A percentile compares a stretch with the other conserved stretches of the same genome.
Conservation (phyloP, 1,140 invertebrate species). For the Andrena cerasifolii region DNA sequence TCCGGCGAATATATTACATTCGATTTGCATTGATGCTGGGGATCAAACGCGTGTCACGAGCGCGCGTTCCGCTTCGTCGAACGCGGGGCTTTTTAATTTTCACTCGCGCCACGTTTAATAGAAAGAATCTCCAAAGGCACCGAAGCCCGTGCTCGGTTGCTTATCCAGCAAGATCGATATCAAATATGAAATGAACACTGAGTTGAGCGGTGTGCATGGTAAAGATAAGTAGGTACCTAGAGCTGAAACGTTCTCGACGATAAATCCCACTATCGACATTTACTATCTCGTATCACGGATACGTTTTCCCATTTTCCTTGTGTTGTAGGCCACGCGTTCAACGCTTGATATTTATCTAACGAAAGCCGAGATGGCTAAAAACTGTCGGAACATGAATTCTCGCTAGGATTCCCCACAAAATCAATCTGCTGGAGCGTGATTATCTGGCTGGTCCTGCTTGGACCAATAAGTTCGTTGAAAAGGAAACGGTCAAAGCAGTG, state of each 20-base stretch:
- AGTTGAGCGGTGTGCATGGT: conserved; percentile 11
- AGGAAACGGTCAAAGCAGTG: too few species aligned
- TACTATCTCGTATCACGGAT: conserved; percentile 21
- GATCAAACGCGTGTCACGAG: too few species aligned
- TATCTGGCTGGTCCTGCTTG: too few species aligned
- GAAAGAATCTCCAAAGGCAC: not conserved
- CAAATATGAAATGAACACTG: conserved; percentile 8
- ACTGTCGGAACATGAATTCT: too few species aligned
- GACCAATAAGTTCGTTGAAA: too few species aligned
- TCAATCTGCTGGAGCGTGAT: too few species aligned
- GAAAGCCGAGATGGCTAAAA: not conserved
- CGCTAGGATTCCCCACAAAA: too few species aligned
- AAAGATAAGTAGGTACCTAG: conserved; percentile 23
- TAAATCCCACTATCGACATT: conserved; percentile 36
- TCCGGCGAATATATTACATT: not conserved
- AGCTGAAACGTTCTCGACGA: too few species aligned
- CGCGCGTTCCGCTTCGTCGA: too few species aligned
- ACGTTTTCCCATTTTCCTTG: conserved; percentile 10
- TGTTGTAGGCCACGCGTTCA: conserved; percentile 8
- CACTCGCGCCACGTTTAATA: not conserved
- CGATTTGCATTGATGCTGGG: too few species aligned
- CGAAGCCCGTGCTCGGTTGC: conserved; percentile 1
- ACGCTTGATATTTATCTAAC: conserved; percentile 11
- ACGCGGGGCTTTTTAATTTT: not conserved
- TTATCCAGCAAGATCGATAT: conserved; percentile 12